Evolutionary conservation across 2,113 vertebrate species (phyloP), one percentile per base, ranked within the genome.

Genomic region (Vidua chalybeata): DNA sequence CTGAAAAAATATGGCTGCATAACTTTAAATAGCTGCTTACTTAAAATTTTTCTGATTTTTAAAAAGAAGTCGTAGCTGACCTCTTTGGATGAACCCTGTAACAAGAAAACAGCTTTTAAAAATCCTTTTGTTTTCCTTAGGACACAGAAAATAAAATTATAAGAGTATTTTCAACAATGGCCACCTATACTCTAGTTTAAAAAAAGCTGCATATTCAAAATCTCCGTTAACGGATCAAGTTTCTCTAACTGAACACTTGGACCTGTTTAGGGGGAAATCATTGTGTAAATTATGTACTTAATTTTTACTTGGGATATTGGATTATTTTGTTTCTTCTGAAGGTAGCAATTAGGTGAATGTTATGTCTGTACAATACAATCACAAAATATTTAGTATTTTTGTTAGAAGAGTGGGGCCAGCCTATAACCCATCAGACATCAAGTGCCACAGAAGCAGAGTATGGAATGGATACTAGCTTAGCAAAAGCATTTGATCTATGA

Each of bases 81-180:
- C 82, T 92, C 89, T 94, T 84, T 73, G 75, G 92, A 90, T 51
- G 87, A 93, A 82, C 15, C 61, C 10, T 45, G 31, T 48, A 66
- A 93, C 75, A 91, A 85, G 62, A 71, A 54, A 72, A 46, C 54
- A 82, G 55, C 71, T 90, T 90, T 93, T 73, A 73, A 92, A 97
- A 87, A 87, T 55, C 15, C 28, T 31, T 52, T 77, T 2, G 0
- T 71, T 83, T 72, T 87, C 48, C 39, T 63, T 10, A 87, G 64
- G 72, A 58, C 48, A 74, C 7, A 72, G 52, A 92, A 93, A 79
- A 79, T 31, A 91, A 20, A 68, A 49, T 31, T 58, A 5, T 5
- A 45, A 2, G 3, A 66, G 5, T 24, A 31, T 77, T 71, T 88
- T 74, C 48, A 61, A 43, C 31, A 78, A 45, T 1, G 14, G 68